Percentiles rank a stretch among this genome's conserved stretches.
These are phyloP conservation scores for Caloenas nicobarica DNA, from an alignment of 2,113 vertebrate genomes.

Conservation along the genomic window DNA sequence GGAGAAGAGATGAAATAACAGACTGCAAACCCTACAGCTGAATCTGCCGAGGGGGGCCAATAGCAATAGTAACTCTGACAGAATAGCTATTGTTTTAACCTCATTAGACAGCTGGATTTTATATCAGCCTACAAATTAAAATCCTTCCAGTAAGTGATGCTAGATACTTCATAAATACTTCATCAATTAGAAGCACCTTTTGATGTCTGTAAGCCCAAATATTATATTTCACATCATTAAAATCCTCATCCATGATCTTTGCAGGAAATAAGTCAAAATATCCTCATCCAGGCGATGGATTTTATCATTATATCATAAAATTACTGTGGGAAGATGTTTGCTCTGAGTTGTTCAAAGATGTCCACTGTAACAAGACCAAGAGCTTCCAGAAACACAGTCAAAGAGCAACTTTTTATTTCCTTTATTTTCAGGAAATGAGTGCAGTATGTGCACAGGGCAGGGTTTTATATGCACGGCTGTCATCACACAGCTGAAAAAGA, in stretches of 20 bases:
- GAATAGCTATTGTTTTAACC: background rate
- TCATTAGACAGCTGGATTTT: slow-evolving; percentile 11
- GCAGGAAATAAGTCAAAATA: background rate
- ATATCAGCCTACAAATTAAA: background rate
- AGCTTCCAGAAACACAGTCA: background rate
- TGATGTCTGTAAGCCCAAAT: background rate
- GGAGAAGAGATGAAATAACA: background rate
- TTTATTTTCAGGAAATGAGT: background rate
- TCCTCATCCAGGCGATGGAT: slow-evolving; percentile 10
- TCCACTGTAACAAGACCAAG: background rate
- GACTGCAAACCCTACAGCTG: background rate
- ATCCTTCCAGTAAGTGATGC: slow-evolving; percentile 4
- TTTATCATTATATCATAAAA: slow-evolving; percentile 55
- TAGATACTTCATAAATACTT: slow-evolving; percentile 27
- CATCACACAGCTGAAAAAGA: background rate
- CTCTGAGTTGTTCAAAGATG: background rate
- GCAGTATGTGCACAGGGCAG: background rate
- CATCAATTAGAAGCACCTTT: slow-evolving; percentile 22
- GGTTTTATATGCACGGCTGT: background rate
- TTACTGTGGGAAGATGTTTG: slow-evolving; percentile 15
- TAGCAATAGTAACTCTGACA: background rate
- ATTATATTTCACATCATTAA: slow-evolving; percentile 8
- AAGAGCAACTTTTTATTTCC: background rate
- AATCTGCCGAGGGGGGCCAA: background rate
- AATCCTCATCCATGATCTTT: background rate